Percentiles rank a stretch among this genome's conserved stretches.
phyloP scores from a whole-genome alignment of 2,113 vertebrate genomes.

The Erinaceus europaeus region DNA sequence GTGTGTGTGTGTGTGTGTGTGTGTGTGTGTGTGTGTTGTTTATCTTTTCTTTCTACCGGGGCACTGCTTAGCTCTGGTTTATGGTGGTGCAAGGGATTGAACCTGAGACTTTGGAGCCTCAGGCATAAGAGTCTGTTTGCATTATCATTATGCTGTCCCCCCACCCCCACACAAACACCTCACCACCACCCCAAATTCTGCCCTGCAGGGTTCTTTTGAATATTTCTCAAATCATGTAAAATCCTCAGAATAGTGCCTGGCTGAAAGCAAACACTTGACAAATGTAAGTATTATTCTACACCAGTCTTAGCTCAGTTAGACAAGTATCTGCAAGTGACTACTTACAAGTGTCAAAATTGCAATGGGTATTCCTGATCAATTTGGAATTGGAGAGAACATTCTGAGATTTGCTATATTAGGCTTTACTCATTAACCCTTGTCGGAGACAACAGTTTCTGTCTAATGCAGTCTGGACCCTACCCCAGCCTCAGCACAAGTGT shows the following conservation, averaged over 20 bases:
- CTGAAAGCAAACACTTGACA: background rate
- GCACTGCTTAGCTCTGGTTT: no score
- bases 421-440: background rate
- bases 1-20: no score
- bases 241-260: background rate
- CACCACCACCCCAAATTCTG: no score
- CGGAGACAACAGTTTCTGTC: background rate
- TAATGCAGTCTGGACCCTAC: background rate
- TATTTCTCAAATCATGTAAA: slow-evolving; percentile 1
- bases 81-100: no score
- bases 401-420: background rate
- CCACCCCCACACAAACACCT: no score
- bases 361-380: background rate
- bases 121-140: no score
- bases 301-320: background rate
- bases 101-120: no score
- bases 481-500: no score
- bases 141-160: no score
- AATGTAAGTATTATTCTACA: background rate
- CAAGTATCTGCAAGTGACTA: background rate
- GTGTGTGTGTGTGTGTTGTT: no score
- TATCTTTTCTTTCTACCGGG: no score
- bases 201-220: background rate
- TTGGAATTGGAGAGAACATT: background rate
- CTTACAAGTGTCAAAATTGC: background rate